Evolutionary conservation across 2,888 invertebrate genomes (phyloP).

Genomic region (Cryptus armator): DNA sequence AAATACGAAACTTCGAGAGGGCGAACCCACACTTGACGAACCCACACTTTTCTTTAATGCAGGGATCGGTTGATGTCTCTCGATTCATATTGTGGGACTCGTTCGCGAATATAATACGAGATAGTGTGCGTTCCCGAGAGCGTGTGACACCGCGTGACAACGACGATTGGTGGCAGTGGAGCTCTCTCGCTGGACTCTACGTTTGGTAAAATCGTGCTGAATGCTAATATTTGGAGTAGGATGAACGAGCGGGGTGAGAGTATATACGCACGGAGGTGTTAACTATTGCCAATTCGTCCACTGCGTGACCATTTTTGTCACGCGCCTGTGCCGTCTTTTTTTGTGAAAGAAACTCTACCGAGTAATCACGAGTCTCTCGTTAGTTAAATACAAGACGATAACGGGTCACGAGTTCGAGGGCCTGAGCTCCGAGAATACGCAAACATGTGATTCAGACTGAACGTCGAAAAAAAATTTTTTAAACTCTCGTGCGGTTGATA

Average conservation of each 20-base stretch:
- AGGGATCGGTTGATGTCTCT: slow-evolving; percentile 46
- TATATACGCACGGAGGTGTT: slow-evolving; percentile 79
- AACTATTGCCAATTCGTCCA: slow-evolving; percentile 82
- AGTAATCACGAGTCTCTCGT: slow-evolving; percentile 34
- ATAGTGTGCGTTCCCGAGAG: slow-evolving; percentile 9
- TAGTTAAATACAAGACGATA: background rate
- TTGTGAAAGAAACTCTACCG: background rate
- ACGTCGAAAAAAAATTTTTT: too few relatives aligned
- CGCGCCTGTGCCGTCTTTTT: slow-evolving; percentile 48
- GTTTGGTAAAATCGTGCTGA: slow-evolving; percentile 73
- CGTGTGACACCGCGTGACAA: slow-evolving; percentile 34
- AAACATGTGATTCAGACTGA: too few relatives aligned
- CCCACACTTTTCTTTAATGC: slow-evolving; percentile 77
- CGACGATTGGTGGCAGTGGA: slow-evolving; percentile 48
- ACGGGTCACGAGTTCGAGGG: slow-evolving; percentile 21
- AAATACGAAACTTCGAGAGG: slow-evolving; percentile 80
- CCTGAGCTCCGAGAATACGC: background rate
- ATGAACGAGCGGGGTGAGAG: slow-evolving; percentile 50
- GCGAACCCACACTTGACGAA: slow-evolving; percentile 78
- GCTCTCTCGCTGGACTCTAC: slow-evolving; percentile 65
- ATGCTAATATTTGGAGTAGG: slow-evolving; percentile 80
- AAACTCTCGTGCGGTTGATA: too few relatives aligned
- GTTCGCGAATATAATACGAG: slow-evolving; percentile 25
- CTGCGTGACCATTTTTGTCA: slow-evolving; percentile 80
- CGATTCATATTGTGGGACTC: slow-evolving; percentile 13